Evolutionary conservation across 37 sponge, comb jelly and placozoan genomes (phyloP), one percentile per base, ranked within the genome.

Genomic region (Tethya wilhelma): DNA sequence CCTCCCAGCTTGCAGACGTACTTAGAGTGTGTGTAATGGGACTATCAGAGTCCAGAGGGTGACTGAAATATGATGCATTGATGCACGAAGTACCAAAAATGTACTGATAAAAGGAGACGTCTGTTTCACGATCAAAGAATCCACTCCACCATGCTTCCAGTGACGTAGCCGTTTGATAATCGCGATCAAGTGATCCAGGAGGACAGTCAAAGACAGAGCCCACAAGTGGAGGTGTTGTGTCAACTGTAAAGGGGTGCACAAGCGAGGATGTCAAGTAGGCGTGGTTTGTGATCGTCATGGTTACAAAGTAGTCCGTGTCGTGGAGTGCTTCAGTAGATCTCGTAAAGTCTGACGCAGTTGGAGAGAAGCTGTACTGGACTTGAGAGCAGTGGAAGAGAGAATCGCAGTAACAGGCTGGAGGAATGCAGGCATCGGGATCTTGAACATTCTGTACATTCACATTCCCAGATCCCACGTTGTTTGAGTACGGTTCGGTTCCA

Each of bases 91-190:
- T 33, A 9, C 44, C 78, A 41, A 90, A 56, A 11, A 58, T 45
- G 67, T 87, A 91, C 68, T 84, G 88, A 59, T 91, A 94, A 30
- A 80, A 84, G 5, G 44, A 2, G 20, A 94, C 44, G 67, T 63
- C 81, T 7, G 89, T 87, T 43, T 94, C 95, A 5, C 83, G 73
- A 41, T 94, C 95, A 80, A 94, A 87, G 67, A 90, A 94, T 6
- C 91, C 95, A 14, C 60, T 71, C 95, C 95, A 94, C 65, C 82
- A 79, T 32, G 64, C 72, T 3, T 19, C 38, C 28, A 90, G 37
- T 14, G 44, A 22, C n/a, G 36, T 19, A 1, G 43, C 34, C 5
- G 2, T 30, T 73, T 84, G 85, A 69, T 87, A 94, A 36, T 94
- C 91, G 32, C 90, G 19, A 67, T 94, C 91, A 8, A 23, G 22